These are phyloP conservation scores for Cyanoramphus novaezelandiae DNA, from an alignment of 2,113 vertebrate species.

Conservation along the genomic window DNA sequence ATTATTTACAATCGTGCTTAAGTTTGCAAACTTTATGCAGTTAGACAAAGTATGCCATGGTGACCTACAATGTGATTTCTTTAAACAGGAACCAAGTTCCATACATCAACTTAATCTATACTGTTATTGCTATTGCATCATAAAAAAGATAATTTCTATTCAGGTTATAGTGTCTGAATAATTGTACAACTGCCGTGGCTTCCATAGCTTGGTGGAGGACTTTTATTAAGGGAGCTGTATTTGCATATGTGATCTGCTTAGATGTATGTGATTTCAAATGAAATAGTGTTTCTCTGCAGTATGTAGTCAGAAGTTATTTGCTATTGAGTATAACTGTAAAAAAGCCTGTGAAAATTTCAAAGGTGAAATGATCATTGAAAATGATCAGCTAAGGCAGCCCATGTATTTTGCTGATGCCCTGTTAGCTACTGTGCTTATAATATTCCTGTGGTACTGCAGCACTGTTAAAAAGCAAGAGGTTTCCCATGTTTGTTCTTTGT, in stretches of 20 bases:
- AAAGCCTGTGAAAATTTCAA: not conserved
- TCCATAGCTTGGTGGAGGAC: not conserved
- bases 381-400: not conserved
- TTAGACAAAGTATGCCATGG: not conserved
- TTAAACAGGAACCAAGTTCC: not conserved
- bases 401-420: not conserved
- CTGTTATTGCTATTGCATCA: not conserved
- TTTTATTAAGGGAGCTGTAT: not conserved
- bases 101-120: not conserved
- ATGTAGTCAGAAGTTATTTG: not conserved
- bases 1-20: not conserved
- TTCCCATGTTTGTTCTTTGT: not conserved
- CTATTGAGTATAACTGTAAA: not conserved
- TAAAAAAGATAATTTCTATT: not conserved
- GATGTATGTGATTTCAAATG: not conserved
- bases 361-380: not conserved
- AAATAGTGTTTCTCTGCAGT: not conserved
- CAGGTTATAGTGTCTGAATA: not conserved
- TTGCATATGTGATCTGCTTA: not conserved
- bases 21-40: not conserved
- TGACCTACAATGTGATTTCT: not conserved
- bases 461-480: not conserved
- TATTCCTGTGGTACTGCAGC: not conserved
- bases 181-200: not conserved
- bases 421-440: not conserved